Evolutionary conservation across 2,888 invertebrate species (phyloP), one percentile per base, ranked within the genome.

Genomic region (Polia nebulosa): DNA sequence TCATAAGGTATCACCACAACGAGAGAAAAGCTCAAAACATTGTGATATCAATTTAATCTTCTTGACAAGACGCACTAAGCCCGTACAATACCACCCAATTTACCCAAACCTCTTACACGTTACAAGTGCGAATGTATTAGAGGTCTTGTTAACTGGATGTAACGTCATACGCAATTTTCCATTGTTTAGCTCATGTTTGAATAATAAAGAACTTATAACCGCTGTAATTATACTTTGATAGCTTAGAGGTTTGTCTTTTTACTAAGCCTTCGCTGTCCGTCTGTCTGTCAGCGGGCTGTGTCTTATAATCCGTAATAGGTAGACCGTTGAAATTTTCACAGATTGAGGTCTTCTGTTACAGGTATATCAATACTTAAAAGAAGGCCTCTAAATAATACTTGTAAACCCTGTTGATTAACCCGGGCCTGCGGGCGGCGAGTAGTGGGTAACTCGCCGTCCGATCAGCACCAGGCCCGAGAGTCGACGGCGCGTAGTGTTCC

Each of bases 41-140:
- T 39, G 17, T 71, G 47, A 64, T 75, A 56, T 59, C 60, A 70
- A 79, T 52, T 25, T 75, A 78, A 79, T 79, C 63, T 61, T 51
- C 53, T 45, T 64, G 39, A 25, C 55, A 74, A 57, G 53, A 61
- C 32, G 20, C 27, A 17, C 7, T 59, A 60, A 69, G 49, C 44
- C 45, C 11, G 17, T 29, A 55, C 52, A 49, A 25, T 1, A 9
- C 2, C 1, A 0, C 1, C 66, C 57, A 62, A 8, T 27, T 20
- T 32, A 64, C 13, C 9, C 6, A 25, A 57, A 69, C 49, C 77
- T 56, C 27, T 36, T 9, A 34, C 52, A 22, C 22, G 9, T 17
- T 34, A 11, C 27, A 5, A 4, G 9, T 11, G 0, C 11, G 1
- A 65, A 22, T 5, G 20, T 25, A 9, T 17, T n/a, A 57, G 7